Conservation (phyloP, 2,888 invertebrate genomes). For the Ormyrus pomaceus region DNA sequence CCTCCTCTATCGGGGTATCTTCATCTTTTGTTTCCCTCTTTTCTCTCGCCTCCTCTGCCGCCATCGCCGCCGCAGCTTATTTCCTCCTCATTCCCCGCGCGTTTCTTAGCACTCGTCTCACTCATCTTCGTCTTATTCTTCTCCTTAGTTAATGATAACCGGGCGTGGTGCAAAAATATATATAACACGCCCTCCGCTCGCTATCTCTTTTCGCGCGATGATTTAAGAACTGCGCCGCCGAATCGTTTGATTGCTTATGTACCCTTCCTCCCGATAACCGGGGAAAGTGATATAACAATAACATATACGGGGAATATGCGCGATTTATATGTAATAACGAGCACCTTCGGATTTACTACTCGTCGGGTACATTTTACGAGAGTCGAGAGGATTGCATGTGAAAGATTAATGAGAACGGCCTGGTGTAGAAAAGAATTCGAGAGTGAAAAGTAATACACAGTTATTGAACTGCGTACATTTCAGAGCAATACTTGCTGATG, state of each 20-base stretch:
- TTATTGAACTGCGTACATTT: not conserved
- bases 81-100: conserved; percentile 8
- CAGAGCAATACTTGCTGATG: not conserved
- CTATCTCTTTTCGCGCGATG: conserved; percentile 27
- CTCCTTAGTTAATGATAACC: conserved; percentile 43
- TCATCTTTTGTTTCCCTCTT: conserved; percentile 26
- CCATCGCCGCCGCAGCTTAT: not conserved
- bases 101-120: not conserved
- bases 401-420: conserved; percentile 49
- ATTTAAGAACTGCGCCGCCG: conserved; percentile 44
- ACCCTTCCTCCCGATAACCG: conserved; percentile 3
- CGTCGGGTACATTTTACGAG: not conserved
- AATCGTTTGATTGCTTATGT: conserved; percentile 17
- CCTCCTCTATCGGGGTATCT: conserved; percentile 16
- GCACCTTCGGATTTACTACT: conserved; percentile 23
- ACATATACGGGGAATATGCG: not conserved
- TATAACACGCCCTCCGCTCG: conserved; percentile 24
- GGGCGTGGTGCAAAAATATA: conserved; percentile 45
- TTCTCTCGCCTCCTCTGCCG: not conserved
- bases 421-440: not conserved
- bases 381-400: conserved; percentile 15
- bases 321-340: conserved; percentile 42
- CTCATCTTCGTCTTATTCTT: conserved; percentile 1
- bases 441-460: conserved; percentile 20
- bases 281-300: conserved; percentile 52